Percentiles rank a stretch among this genome's conserved stretches.
These are phyloP conservation scores for Cerceris rybyensis DNA, from an alignment of 2,888 invertebrate species.

Conservation along the genomic window DNA sequence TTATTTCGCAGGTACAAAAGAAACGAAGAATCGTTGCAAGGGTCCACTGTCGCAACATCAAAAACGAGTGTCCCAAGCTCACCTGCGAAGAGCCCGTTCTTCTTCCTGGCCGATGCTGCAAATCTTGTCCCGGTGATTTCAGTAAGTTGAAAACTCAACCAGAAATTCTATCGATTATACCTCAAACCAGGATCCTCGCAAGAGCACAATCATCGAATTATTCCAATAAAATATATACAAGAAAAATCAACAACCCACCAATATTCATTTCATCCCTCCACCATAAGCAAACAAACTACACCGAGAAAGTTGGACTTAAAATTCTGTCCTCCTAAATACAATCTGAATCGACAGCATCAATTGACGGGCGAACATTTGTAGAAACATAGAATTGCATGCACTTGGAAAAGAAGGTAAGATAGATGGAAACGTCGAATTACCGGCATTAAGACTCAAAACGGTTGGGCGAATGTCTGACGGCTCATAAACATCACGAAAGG, in stretches of 20 bases:
- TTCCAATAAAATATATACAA: too few species aligned
- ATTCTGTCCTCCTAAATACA: neutral
- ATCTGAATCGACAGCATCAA: neutral
- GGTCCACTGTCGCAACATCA: constrained; percentile 95
- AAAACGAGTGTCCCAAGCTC: constrained; percentile 94
- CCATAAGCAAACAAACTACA: too few species aligned
- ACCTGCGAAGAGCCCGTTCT: constrained; percentile 93
- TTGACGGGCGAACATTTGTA: too few species aligned
- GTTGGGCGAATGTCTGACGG: constrained; percentile 22
- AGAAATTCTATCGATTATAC: too few species aligned
- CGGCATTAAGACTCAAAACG: constrained; percentile 35
- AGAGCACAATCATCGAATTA: too few species aligned
- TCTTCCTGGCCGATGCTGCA: constrained; percentile 94
- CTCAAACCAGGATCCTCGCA: too few species aligned
- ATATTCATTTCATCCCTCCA: too few species aligned
- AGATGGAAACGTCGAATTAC: constrained; percentile 14
- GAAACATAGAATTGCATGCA: too few species aligned
- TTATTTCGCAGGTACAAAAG: constrained; percentile 88
- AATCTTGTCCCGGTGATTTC: constrained; percentile 93
- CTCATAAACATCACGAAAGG: constrained; percentile 50
- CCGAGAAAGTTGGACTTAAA: neutral
- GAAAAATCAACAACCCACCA: too few species aligned
- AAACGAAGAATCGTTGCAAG: constrained; percentile 94
- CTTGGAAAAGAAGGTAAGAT: constrained; percentile 8
- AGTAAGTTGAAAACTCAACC: constrained; percentile 84